Evolutionary conservation across 2,113 vertebrate genomes (phyloP).

Genomic region (Pithys albifrons): DNA sequence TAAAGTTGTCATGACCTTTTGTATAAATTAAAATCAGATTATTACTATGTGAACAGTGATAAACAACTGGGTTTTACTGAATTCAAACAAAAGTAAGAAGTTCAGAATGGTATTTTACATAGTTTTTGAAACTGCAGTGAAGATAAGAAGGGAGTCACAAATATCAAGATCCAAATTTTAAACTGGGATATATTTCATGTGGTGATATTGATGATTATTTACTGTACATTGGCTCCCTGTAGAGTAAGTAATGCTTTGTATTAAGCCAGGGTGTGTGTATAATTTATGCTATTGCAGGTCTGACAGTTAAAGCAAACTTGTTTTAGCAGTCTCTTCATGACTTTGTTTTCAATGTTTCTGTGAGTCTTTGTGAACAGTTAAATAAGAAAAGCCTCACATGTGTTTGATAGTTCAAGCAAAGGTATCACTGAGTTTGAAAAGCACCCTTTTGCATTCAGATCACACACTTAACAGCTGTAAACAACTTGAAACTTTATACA

Average conservation of each 20-base stretch:
- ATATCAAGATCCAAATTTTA: background rate
- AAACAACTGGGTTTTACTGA: background rate
- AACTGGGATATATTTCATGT: background rate
- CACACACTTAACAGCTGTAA: background rate
- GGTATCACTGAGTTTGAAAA: background rate
- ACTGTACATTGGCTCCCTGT: background rate
- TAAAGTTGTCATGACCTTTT: background rate
- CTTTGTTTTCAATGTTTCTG: background rate
- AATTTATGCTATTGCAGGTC: background rate
- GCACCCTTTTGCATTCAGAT: background rate
- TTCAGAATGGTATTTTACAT: background rate
- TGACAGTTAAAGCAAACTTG: background rate
- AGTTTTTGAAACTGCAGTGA: background rate
- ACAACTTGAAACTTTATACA: background rate
- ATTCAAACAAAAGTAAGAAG: background rate
- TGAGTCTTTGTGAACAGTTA: background rate
- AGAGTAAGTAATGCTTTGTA: background rate
- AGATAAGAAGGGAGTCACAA: fast-evolving
- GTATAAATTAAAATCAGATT: background rate
- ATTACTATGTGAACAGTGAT: background rate
- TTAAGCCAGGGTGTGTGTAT: background rate
- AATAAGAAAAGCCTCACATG: background rate
- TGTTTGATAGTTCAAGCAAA: background rate
- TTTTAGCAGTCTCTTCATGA: background rate
- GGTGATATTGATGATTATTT: background rate